phyloP scores from a whole-genome alignment of 2,113 vertebrate species.

The Gorsachius goisagi region DNA sequence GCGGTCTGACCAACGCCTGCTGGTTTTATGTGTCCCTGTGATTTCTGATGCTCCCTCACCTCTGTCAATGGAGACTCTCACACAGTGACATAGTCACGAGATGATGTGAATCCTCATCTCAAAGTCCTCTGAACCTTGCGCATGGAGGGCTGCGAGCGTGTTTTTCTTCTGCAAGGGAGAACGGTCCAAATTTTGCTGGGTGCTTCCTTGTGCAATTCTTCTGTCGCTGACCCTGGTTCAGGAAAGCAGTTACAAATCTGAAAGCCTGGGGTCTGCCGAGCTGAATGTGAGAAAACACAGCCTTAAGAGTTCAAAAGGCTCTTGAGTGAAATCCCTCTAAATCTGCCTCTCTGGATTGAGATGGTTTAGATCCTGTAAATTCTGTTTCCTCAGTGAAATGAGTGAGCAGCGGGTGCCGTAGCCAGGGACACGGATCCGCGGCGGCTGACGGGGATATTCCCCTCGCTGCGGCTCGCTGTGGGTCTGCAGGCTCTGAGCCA shows the following conservation, averaged over 20 bases:
- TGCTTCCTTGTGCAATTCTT: not conserved
- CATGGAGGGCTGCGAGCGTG: not conserved
- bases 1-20: not conserved
- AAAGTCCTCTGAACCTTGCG: not conserved
- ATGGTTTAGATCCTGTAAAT: not conserved
- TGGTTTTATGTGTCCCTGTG: not conserved
- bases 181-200: not conserved
- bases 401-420: not conserved
- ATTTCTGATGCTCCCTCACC: not conserved
- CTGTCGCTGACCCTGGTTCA: not conserved
- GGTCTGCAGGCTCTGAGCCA: not conserved
- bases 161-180: not conserved
- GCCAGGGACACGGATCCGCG: not conserved
- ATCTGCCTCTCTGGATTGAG: not conserved
- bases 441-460: not conserved
- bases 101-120: not conserved
- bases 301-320: not conserved
- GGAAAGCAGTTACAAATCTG: not conserved
- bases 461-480: fast-evolving
- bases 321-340: not conserved
- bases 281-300: not conserved
- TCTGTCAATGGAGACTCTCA: not conserved
- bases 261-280: not conserved
- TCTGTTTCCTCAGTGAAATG: not conserved
- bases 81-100: not conserved